These are phyloP conservation scores for Acronicta leporina DNA, from an alignment of 2,888 invertebrate species.

Conservation along the genomic window DNA sequence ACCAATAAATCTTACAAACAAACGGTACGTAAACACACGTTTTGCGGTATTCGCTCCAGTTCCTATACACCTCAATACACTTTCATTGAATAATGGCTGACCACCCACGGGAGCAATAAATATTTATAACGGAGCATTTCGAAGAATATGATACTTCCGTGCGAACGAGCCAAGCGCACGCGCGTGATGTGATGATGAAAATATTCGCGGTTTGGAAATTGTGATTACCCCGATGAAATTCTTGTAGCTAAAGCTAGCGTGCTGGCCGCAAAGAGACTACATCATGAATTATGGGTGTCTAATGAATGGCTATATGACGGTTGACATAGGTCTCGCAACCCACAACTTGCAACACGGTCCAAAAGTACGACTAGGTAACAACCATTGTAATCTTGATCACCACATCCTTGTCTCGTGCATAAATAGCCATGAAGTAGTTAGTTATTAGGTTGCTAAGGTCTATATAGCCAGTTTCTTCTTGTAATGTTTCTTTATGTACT, in stretches of 20 bases:
- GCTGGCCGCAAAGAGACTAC: too few relatives aligned
- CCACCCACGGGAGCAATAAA: conserved; percentile 72
- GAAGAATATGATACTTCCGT: conserved; percentile 69
- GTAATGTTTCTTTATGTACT: too few relatives aligned
- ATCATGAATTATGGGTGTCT: too few relatives aligned
- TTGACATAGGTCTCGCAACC: too few relatives aligned
- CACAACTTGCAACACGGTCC: too few relatives aligned
- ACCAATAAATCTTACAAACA: conserved; percentile 42
- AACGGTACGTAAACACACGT: conserved; percentile 48
- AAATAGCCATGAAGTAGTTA: too few relatives aligned
- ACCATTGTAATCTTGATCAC: too few relatives aligned
- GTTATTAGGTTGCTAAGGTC: too few relatives aligned
- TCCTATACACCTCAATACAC: conserved; percentile 55
- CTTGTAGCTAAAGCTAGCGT: background rate
- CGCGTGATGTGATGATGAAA: conserved; percentile 42
- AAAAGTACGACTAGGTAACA: too few relatives aligned
- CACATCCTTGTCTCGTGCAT: too few relatives aligned
- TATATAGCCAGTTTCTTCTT: too few relatives aligned
- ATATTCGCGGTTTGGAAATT: conserved; percentile 32
- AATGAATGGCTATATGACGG: too few relatives aligned
- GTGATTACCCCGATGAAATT: background rate
- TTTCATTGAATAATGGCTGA: conserved; percentile 65
- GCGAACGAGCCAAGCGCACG: conserved; percentile 62
- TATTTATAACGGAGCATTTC: conserved; percentile 70
- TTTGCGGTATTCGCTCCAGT: conserved; percentile 57